Evolutionary conservation across 30 jellyfish, hydroid and myxozoan species (phyloP), one percentile per base, ranked within the genome.

Genomic region (Phacellophora camtschatica): DNA sequence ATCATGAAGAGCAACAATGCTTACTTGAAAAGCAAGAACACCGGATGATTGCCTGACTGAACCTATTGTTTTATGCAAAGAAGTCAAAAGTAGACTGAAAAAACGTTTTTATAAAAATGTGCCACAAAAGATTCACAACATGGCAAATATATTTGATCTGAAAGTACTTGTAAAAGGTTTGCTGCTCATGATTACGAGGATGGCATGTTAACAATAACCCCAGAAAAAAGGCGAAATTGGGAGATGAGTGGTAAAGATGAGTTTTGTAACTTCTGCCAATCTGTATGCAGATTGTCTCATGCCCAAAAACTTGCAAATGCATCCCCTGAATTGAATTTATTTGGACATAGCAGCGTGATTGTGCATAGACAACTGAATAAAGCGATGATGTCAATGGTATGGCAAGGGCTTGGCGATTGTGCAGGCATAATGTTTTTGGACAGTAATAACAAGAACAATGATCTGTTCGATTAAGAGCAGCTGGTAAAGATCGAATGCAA

Each of bases 31-130:
- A 15, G 80, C 80, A 61, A 25, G 67, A 8, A 28, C 80, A 34
- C 80, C 80, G 25, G 64, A 66, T 67, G 80, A 66, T 66, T 66
- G 80, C 67, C 25, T 66, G 64, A 34, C 15, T 9, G 80, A 66
- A 8, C 53, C 13, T 22, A 23, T 42, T 69, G 11, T 49, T 27
- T 43, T 69, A 27, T 45, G 69, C 27, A 50, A 42, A 24, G 83
- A 49, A 50, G 20, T 37, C 53, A 42, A 3, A 5, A 33, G 27
- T 36, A 33, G 68, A 29, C 46, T 69, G 53, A 1, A 22, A 1
- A 22, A 43, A 4, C 1, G 56, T 18, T 43, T 1, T 43, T 18
- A 43, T 1, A 33, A 18, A 23, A 66, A 31, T n/a, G 37, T 66
- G 13, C 81, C 81, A 32, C 23, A 30, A 2, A 45, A 23, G 18